Conservation (phyloP, 1,140 invertebrate genomes). For the Drosophila mojavensis region DNA sequence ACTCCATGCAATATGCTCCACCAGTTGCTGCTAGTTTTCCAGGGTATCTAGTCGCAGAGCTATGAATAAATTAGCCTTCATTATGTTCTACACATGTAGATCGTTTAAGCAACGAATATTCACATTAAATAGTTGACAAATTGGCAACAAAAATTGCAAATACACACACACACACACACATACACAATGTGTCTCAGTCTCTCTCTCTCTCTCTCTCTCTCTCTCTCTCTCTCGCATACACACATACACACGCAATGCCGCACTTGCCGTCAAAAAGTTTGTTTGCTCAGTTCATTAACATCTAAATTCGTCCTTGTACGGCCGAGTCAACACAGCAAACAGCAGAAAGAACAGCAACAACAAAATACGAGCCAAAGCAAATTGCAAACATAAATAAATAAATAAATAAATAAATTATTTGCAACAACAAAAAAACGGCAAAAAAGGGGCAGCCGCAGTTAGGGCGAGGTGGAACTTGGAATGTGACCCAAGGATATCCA, state of each 20-base stretch:
- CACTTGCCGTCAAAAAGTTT: slow-evolving; percentile 60
- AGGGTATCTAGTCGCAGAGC: slow-evolving; percentile 31
- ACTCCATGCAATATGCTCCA: not conserved
- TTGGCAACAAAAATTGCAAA: slow-evolving; percentile 73
- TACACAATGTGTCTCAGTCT: no score
- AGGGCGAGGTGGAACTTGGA: slow-evolving; percentile 14
- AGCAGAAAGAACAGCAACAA: slow-evolving; percentile 17
- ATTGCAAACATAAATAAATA: slow-evolving; percentile 69
- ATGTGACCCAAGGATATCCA: slow-evolving; percentile 24
- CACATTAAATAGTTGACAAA: slow-evolving; percentile 80
- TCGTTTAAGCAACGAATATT: slow-evolving; percentile 51
- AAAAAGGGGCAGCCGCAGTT: slow-evolving; percentile 7
- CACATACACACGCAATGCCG: slow-evolving; percentile 34
- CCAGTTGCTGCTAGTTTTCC: not conserved
- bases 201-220: no score
- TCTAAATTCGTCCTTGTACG: slow-evolving; percentile 77
- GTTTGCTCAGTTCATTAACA: slow-evolving; percentile 80
- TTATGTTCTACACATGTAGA: slow-evolving; percentile 55
- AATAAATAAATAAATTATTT: slow-evolving; percentile 49
- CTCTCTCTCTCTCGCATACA: slow-evolving; percentile 11
- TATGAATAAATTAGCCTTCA: slow-evolving; percentile 15
- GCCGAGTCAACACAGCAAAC: slow-evolving; percentile 52
- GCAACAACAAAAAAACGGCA: slow-evolving; percentile 44
- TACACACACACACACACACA: slow-evolving; percentile 51
- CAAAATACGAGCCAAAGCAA: slow-evolving; percentile 37